Percentiles rank a stretch among this genome's conserved stretches.
phyloP scores from a whole-genome alignment of 2,113 vertebrate species.

The Paracanthobrama guichenoti region DNA sequence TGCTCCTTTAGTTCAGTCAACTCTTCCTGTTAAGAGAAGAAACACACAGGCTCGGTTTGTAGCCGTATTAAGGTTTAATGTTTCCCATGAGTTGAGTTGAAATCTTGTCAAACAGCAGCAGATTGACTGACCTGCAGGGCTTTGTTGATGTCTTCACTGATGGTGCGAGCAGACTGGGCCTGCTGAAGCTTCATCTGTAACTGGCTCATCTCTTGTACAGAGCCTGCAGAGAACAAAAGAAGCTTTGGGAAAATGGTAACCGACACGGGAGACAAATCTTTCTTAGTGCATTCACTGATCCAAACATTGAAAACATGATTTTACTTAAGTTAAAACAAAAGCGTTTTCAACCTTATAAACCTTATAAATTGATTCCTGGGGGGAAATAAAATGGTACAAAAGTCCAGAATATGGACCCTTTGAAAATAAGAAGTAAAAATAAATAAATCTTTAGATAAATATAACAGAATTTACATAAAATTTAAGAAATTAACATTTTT shows the following conservation, averaged over 20 bases:
- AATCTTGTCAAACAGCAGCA: neutral
- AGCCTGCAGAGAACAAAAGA: slow-evolving; percentile 70
- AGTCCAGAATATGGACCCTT: neutral
- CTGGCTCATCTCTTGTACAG: slow-evolving; percentile 86
- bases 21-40: slow-evolving; percentile 81
- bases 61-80: neutral
- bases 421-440: no score
- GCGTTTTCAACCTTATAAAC: neutral
- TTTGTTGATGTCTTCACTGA: slow-evolving; percentile 85
- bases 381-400: neutral
- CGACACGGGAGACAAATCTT: neutral
- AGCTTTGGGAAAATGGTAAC: neutral
- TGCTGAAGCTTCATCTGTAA: slow-evolving; percentile 87
- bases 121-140: slow-evolving; percentile 81
- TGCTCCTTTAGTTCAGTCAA: slow-evolving; percentile 88
- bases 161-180: slow-evolving; percentile 80
- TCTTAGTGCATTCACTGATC: neutral
- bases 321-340: neutral
- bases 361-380: neutral
- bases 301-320: neutral
- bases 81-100: neutral
- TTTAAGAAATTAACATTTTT: no score
- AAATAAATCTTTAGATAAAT: no score
- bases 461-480: no score
- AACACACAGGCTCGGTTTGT: neutral